Percentiles rank a stretch among this genome's conserved stretches.
Conservation (phyloP, 2,113 vertebrate species). For the Corvus moneduloides region DNA sequence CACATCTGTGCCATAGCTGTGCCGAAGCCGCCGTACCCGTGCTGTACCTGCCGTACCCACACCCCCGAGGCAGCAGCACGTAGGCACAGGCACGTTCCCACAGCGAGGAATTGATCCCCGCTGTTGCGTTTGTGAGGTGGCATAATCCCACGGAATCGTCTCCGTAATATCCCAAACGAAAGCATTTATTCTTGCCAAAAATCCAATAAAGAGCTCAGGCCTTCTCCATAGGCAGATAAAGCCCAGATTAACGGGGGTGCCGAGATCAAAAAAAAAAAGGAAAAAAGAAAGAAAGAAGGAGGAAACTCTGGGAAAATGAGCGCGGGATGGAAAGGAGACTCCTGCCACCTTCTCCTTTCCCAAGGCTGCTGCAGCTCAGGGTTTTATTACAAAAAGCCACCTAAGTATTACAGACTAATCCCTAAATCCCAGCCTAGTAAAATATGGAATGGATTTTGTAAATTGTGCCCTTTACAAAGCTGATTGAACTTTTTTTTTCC, state of each 20-base stretch:
- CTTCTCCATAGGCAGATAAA: conserved; percentile 78
- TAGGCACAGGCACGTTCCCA: not conserved
- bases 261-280: conserved; percentile 52
- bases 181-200: conserved; percentile 81
- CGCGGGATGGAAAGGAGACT: conserved; percentile 41
- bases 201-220: conserved; percentile 81
- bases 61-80: not conserved
- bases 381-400: conserved; percentile 83
- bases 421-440: conserved; percentile 81
- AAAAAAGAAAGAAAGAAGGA: not conserved
- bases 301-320: conserved; percentile 69
- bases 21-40: rapidly evolving
- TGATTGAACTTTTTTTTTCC: conserved; percentile 72
- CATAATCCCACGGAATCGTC: conserved; percentile 65
- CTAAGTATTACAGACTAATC: conserved; percentile 85
- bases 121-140: conserved; percentile 67
- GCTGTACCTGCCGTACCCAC: not conserved
- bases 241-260: conserved; percentile 75
- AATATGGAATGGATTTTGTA: conserved; percentile 87
- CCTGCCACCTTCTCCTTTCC: conserved; percentile 73
- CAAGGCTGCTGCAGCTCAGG: conserved; percentile 71
- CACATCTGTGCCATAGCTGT: not conserved
- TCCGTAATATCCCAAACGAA: conserved; percentile 73
- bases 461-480: conserved; percentile 88
- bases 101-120: conserved; percentile 54